These are phyloP conservation scores for Anoplius nigerrimus DNA, from an alignment of 2,888 invertebrate genomes.

Conservation along the genomic window DNA sequence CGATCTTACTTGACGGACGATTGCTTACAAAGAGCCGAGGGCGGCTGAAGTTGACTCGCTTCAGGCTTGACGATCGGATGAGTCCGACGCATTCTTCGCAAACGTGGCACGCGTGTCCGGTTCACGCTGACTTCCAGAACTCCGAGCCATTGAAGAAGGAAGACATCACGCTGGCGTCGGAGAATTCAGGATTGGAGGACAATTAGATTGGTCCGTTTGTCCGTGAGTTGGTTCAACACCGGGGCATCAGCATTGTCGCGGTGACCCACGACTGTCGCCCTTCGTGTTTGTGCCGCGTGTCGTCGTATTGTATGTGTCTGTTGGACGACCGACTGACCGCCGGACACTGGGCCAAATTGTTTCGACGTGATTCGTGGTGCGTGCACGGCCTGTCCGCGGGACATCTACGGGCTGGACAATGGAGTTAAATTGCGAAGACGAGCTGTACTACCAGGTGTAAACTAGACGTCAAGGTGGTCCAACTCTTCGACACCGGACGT, in stretches of 20 bases:
- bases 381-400: neutral
- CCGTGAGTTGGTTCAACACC: constrained; percentile 65
- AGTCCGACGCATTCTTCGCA: constrained; percentile 30
- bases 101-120: constrained; percentile 44
- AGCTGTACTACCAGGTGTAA: constrained; percentile 50
- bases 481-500: neutral
- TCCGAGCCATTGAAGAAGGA: constrained; percentile 37
- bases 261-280: constrained; percentile 26
- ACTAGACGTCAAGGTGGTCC: constrained; percentile 49
- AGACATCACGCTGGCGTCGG: constrained; percentile 53
- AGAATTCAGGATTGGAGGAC: constrained; percentile 45
- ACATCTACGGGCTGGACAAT: constrained; percentile 42
- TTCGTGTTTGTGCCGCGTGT: constrained; percentile 12
- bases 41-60: too few species aligned
- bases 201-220: constrained; percentile 65
- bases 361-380: constrained; percentile 21
- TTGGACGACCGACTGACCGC: constrained; percentile 1
- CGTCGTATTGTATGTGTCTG: constrained; percentile 23
- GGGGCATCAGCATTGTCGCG: constrained; percentile 44
- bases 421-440: constrained; percentile 53
- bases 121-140: constrained; percentile 26
- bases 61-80: too few species aligned
- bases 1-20: too few species aligned
- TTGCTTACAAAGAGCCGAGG: too few species aligned
- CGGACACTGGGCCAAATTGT: constrained; percentile 38